Conservation (phyloP, 2,113 vertebrate genomes). For the Monarcha castaneiventris region DNA sequence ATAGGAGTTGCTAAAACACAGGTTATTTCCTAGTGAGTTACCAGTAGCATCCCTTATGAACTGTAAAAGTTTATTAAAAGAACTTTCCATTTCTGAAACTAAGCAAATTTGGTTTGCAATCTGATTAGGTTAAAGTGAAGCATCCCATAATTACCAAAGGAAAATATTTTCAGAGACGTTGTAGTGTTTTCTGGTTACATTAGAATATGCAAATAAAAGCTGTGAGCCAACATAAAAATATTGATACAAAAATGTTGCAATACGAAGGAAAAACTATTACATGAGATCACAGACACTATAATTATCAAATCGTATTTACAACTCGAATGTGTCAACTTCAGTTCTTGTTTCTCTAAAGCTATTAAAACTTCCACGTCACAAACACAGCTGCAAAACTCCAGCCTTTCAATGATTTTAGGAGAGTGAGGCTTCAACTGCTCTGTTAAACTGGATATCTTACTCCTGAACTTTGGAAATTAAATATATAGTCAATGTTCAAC, state of each 20-base stretch:
- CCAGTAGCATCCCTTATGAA: background rate
- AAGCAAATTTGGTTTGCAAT: background rate
- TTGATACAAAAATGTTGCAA: constrained; percentile 14
- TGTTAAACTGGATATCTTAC: background rate
- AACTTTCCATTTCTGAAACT: background rate
- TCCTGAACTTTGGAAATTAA: background rate
- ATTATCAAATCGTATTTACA: constrained; percentile 12
- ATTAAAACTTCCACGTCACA: background rate
- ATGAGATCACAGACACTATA: constrained; percentile 36
- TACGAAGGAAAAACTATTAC: background rate
- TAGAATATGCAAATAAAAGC: constrained; percentile 12
- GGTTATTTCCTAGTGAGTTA: background rate
- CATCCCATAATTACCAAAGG: background rate
- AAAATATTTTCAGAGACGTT: constrained; percentile 21
- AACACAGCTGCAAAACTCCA: constrained; percentile 32
- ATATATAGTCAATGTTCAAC: background rate
- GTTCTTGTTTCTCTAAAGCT: constrained; percentile 21
- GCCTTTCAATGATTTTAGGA: background rate
- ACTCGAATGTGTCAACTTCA: background rate
- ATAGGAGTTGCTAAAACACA: background rate
- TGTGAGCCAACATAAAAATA: constrained; percentile 15
- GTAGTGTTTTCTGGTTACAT: background rate
- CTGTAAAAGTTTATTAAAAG: background rate
- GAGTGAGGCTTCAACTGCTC: background rate
- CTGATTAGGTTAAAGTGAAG: background rate